Percentiles rank a stretch among this genome's conserved stretches.
phyloP scores from a whole-genome alignment of 2,113 vertebrate species.

The Abramis brama region DNA sequence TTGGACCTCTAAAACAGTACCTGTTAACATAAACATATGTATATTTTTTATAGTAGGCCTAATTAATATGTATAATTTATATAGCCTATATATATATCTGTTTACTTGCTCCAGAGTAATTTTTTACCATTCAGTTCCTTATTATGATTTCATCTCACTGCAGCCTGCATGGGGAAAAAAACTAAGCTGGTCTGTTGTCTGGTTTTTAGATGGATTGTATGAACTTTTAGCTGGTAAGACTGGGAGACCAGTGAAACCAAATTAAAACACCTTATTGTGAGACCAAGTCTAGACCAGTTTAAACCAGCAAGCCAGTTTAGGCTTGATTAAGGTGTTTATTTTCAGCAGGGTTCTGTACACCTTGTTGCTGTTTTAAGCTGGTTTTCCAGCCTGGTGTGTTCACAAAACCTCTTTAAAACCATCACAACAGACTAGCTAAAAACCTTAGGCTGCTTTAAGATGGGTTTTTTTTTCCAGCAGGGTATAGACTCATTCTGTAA shows the following conservation, averaged over 20 bases:
- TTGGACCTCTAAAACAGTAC: not conserved
- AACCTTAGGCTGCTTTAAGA: not conserved
- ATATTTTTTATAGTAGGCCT: no score
- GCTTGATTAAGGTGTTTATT: not conserved
- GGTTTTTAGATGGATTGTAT: not conserved
- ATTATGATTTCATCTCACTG: not conserved
- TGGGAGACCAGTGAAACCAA: not conserved
- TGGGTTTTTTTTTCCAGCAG: not conserved
- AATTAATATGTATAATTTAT: not conserved
- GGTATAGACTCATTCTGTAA: constrained; percentile 3
- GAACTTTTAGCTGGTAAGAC: not conserved
- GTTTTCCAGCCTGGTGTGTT: not conserved
- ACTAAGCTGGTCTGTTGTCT: not conserved
- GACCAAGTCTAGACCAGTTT: not conserved
- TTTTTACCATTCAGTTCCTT: not conserved
- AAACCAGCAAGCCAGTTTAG: not conserved
- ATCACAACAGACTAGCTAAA: not conserved
- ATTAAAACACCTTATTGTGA: not conserved
- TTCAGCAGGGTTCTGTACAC: not conserved
- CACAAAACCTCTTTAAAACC: not conserved
- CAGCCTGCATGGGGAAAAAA: not conserved
- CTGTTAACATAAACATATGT: not conserved
- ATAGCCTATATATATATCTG: no score
- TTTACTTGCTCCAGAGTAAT: not conserved
- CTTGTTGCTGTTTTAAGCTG: not conserved